Evolutionary conservation across 2,888 invertebrate species (phyloP).

Genomic region (Theristus sp.): DNA sequence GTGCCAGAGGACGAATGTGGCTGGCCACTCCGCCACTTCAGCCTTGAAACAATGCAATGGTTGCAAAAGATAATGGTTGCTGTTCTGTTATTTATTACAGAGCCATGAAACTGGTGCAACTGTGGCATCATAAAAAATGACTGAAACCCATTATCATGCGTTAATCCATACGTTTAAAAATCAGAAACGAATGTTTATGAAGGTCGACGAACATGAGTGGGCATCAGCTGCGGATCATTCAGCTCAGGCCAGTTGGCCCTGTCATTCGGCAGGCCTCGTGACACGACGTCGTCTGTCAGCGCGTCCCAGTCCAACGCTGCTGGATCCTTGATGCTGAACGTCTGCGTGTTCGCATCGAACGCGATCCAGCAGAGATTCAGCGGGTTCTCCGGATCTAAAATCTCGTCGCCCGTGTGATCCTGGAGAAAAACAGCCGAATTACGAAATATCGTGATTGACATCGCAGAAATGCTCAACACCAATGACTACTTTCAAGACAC

Average conservation of each 20-base stretch:
- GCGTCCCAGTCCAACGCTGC: not conserved
- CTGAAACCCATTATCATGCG: too few relatives aligned
- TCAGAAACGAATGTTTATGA: too few relatives aligned
- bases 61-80: not conserved
- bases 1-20: not conserved
- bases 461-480: too few relatives aligned
- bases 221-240: not conserved
- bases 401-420: not conserved
- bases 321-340: not conserved
- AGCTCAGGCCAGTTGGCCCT: not conserved
- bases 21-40: not conserved
- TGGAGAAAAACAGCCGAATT: too few relatives aligned
- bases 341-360: not conserved
- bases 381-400: not conserved
- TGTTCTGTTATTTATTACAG: not conserved
- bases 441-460: too few relatives aligned
- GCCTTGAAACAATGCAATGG: not conserved
- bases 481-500: not conserved
- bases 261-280: not conserved
- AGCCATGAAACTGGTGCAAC: too few relatives aligned
- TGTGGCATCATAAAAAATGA: too few relatives aligned
- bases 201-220: not conserved
- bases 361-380: not conserved
- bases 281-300: not conserved
- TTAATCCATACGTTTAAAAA: too few relatives aligned